Percentiles rank a stretch among this genome's conserved stretches.
Evolutionary conservation across 2,797 vertebrate species (phyloP).

Genomic region (Dallia pectoralis): DNA sequence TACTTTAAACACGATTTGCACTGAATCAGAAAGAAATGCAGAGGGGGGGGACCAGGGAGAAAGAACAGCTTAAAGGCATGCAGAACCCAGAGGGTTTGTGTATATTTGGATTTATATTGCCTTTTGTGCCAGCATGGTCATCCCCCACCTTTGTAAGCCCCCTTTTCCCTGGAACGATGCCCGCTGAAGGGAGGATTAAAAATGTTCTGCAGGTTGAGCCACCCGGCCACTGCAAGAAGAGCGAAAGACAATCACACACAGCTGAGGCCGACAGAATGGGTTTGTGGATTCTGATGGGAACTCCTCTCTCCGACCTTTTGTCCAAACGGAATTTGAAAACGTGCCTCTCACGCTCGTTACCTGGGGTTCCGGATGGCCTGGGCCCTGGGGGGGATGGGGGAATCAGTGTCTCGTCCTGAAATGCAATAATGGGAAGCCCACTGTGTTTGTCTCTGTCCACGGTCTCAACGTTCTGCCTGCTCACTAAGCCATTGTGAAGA

Average conservation of each 20-base stretch:
- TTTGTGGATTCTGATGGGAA: slow-evolving; percentile 43
- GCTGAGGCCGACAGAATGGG: slow-evolving; percentile 22
- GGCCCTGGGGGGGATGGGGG: slow-evolving; percentile 1
- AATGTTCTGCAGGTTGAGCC: slow-evolving; percentile 15
- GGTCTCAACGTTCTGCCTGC: background rate
- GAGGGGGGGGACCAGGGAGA: background rate
- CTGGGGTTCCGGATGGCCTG: background rate
- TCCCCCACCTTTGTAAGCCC: slow-evolving; percentile 20
- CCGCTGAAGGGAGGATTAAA: slow-evolving; percentile 38
- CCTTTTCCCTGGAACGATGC: slow-evolving; percentile 22
- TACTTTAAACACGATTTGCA: slow-evolving; percentile 23
- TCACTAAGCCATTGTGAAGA: slow-evolving; percentile 15
- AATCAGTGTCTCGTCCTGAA: slow-evolving; percentile 14
- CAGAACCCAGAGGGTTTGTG: slow-evolving; percentile 7
- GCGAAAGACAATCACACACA: slow-evolving; percentile 14
- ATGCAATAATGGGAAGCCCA: slow-evolving; percentile 50
- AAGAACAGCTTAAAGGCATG: background rate
- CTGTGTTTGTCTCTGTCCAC: slow-evolving; percentile 9
- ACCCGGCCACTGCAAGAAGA: slow-evolving; percentile 10
- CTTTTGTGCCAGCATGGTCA: slow-evolving; percentile 31
- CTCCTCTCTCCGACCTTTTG: slow-evolving; percentile 40
- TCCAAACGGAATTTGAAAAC: slow-evolving; percentile 37
- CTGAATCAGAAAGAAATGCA: background rate
- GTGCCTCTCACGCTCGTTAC: slow-evolving; percentile 30
- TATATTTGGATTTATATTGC: slow-evolving; percentile 36